Evolutionary conservation across 2,888 invertebrate genomes (phyloP).

Genomic region (Erebia ligea): DNA sequence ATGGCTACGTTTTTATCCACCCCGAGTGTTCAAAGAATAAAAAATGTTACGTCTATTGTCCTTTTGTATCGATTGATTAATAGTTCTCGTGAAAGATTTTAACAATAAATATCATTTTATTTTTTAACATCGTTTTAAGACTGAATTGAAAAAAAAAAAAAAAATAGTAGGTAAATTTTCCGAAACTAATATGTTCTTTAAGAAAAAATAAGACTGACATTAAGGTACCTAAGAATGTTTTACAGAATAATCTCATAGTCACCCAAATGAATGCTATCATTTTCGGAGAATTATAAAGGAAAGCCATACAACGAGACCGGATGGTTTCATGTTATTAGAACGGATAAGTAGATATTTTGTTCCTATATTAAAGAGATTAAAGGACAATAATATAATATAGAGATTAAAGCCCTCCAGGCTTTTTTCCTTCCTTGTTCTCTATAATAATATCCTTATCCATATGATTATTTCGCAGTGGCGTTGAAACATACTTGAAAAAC

Average conservation of each 20-base stretch:
- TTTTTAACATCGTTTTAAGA: too few relatives aligned
- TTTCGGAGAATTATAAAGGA: neutral
- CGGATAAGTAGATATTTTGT: constrained; percentile 1
- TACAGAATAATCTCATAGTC: too few relatives aligned
- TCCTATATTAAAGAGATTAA: neutral
- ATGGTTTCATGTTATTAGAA: neutral
- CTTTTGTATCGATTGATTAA: constrained; percentile 4
- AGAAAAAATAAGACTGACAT: too few relatives aligned
- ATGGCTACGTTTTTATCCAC: neutral
- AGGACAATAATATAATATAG: too few relatives aligned
- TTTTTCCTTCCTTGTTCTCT: too few relatives aligned
- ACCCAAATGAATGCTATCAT: too few relatives aligned
- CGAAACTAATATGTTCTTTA: too few relatives aligned
- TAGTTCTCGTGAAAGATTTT: neutral
- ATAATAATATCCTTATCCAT: neutral
- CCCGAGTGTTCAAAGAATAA: neutral
- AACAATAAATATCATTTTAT: neutral
- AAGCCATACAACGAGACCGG: neutral
- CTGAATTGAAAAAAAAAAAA: too few relatives aligned
- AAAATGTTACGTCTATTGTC: neutral
- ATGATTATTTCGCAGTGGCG: constrained; percentile 6
- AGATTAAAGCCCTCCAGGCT: too few relatives aligned
- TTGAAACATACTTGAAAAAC: neutral
- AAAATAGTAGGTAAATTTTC: too few relatives aligned
- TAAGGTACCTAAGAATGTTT: too few relatives aligned